A percentile compares a stretch with the other conserved stretches of the same genome.
phyloP scores from a whole-genome alignment of 30 jellyfish, hydroid and myxozoan genomes.

The Cassiopea xamachana region DNA sequence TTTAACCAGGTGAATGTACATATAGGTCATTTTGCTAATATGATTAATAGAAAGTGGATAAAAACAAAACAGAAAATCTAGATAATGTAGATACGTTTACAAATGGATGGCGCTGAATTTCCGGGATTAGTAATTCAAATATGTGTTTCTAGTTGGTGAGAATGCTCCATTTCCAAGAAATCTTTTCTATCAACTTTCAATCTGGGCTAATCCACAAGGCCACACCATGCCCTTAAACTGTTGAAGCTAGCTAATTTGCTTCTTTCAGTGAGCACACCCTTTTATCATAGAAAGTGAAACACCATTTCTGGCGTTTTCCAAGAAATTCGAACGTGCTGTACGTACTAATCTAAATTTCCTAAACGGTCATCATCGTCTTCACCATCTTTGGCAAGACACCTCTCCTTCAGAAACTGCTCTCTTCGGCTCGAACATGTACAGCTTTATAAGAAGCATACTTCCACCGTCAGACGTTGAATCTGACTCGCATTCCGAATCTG shows the following conservation, averaged over 20 bases:
- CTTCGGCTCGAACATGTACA: conserved; percentile 50
- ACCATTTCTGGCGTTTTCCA: conserved; percentile 7
- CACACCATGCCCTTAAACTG: not conserved
- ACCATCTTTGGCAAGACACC: conserved; percentile 37
- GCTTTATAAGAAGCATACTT: conserved; percentile 34
- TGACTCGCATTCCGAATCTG: not conserved
- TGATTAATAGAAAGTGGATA: not conserved
- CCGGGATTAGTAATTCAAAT: conserved; percentile 21
- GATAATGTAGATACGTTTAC: not conserved
- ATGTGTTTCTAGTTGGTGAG: conserved; percentile 8
- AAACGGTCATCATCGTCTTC: conserved; percentile 44
- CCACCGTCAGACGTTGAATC: conserved; percentile 41
- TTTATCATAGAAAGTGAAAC: not conserved
- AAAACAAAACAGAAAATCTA: too few relatives aligned
- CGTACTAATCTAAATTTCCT: conserved; percentile 32
- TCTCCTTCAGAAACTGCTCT: conserved; percentile 37
- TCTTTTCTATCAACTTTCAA: conserved; percentile 1
- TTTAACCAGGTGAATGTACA: not conserved
- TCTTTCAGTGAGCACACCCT: conserved; percentile 8
- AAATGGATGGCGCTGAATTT: not conserved
- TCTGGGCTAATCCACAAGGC: not conserved
- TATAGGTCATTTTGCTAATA: not conserved
- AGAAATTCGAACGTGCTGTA: conserved; percentile 10
- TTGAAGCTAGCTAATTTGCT: not conserved
- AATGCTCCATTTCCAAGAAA: conserved; percentile 11